phyloP scores from a whole-genome alignment of 1,140 invertebrate genomes.

The Palaemon carinicauda region DNA sequence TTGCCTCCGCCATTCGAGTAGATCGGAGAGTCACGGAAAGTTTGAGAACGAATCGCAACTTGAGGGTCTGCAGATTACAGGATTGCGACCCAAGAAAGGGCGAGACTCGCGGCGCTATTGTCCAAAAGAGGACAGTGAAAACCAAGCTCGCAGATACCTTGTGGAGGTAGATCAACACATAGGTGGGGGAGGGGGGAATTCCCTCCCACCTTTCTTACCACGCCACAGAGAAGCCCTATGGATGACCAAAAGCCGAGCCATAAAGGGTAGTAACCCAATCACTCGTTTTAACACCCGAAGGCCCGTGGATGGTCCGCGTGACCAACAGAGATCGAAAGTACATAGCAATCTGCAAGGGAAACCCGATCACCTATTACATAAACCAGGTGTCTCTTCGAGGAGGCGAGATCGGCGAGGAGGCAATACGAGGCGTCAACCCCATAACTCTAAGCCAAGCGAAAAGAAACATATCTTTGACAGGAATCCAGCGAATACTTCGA shows the following conservation, averaged over 20 bases:
- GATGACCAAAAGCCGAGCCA: background rate
- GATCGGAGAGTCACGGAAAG: background rate
- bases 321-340: background rate
- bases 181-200: background rate
- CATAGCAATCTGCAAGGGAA: background rate
- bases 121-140: conserved; percentile 30
- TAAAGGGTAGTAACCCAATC: background rate
- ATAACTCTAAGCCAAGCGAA: too few relatives aligned
- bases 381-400: background rate
- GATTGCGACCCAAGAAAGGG: background rate
- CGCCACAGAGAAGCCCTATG: conserved; percentile 3
- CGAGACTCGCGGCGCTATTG: background rate
- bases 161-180: conserved; percentile 18
- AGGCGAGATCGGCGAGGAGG: background rate
- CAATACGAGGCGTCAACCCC: too few relatives aligned
- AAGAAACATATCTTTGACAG: too few relatives aligned
- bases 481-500: too few relatives aligned
- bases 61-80: conserved; percentile 15
- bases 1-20: background rate
- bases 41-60: background rate
- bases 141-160: conserved; percentile 22
- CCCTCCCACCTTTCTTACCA: too few relatives aligned
- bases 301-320: conserved; percentile 31
- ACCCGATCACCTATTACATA: background rate
- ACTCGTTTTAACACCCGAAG: background rate